phyloP scores from a whole-genome alignment of 1,140 invertebrate species.

The Dryas iulia region DNA sequence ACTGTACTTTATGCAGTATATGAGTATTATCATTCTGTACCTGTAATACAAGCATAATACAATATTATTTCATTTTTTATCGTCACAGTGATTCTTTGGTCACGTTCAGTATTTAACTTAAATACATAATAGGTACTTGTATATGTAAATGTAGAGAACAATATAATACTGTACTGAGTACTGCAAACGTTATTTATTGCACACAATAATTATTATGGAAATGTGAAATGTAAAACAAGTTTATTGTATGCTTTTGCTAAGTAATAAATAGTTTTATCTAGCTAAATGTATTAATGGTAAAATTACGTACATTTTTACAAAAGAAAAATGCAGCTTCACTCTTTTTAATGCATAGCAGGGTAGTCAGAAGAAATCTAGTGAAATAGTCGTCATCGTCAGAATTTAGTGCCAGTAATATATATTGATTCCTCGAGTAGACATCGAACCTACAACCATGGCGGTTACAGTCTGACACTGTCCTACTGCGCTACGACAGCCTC shows the following conservation, averaged over 20 bases:
- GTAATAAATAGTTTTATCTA: not conserved
- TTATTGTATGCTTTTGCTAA: not conserved
- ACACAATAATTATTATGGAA: slow-evolving; percentile 1
- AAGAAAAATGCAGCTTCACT: too few species aligned
- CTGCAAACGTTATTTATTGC: not conserved
- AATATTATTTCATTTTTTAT: slow-evolving; percentile 31
- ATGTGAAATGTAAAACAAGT: not conserved
- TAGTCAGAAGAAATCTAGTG: too few species aligned
- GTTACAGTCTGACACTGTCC: too few species aligned
- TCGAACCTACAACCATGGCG: too few species aligned
- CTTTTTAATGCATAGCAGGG: too few species aligned
- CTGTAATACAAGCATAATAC: not conserved
- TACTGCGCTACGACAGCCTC: too few species aligned
- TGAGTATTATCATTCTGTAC: not conserved
- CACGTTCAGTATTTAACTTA: not conserved
- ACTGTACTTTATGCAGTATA: not conserved
- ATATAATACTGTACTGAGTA: not conserved
- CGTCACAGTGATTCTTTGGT: not conserved
- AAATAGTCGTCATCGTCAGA: too few species aligned
- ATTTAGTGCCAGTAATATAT: too few species aligned
- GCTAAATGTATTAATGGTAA: too few species aligned
- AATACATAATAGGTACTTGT: not conserved
- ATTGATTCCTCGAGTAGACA: too few species aligned
- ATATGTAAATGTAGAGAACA: not conserved
- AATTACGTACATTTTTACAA: too few species aligned